Evolutionary conservation across 2,113 vertebrate species (phyloP).

Genomic region (Triplophysa tibetana): DNA sequence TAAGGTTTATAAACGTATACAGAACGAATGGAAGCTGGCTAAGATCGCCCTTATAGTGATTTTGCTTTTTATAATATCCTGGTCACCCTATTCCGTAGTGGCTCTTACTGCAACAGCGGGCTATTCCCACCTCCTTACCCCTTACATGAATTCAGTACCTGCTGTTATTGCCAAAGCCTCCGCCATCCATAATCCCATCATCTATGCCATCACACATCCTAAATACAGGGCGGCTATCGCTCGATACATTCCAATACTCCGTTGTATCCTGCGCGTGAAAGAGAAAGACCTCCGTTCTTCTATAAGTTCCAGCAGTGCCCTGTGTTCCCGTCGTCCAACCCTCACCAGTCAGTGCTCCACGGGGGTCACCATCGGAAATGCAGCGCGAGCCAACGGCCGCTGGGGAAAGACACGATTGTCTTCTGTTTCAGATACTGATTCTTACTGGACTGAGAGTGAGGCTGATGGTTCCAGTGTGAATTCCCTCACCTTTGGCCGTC

Average conservation of each 20-base stretch:
- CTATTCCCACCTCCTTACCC: conserved; percentile 78
- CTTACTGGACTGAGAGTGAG: conserved; percentile 76
- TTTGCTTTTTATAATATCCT: conserved; percentile 80
- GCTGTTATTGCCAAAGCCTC: conserved; percentile 85
- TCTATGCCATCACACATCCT: conserved; percentile 84
- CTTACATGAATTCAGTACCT: conserved; percentile 81
- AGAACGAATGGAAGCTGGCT: conserved; percentile 83
- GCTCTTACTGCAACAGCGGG: conserved; percentile 82
- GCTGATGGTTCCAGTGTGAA: conserved; percentile 58
- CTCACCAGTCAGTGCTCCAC: conserved; percentile 74
- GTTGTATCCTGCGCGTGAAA: conserved; percentile 70
- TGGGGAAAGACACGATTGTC: conserved; percentile 65
- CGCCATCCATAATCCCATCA: conserved; percentile 84
- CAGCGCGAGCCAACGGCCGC: conserved; percentile 47
- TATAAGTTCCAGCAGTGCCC: conserved; percentile 72
- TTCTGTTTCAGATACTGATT: conserved; percentile 76
- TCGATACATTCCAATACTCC: conserved; percentile 76
- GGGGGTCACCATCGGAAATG: conserved; percentile 47
- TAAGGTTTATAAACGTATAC: conserved; percentile 72
- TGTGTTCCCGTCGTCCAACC: conserved; percentile 67
- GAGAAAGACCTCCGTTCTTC: conserved; percentile 65
- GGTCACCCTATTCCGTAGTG: conserved; percentile 82
- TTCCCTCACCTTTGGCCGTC: conserved; percentile 59
- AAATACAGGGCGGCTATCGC: conserved; percentile 82
- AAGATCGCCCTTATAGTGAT: conserved; percentile 80